Base-by-base conservation (phyloP, 2,113 vertebrate genomes). In the Bubalus kerabau region DNA sequence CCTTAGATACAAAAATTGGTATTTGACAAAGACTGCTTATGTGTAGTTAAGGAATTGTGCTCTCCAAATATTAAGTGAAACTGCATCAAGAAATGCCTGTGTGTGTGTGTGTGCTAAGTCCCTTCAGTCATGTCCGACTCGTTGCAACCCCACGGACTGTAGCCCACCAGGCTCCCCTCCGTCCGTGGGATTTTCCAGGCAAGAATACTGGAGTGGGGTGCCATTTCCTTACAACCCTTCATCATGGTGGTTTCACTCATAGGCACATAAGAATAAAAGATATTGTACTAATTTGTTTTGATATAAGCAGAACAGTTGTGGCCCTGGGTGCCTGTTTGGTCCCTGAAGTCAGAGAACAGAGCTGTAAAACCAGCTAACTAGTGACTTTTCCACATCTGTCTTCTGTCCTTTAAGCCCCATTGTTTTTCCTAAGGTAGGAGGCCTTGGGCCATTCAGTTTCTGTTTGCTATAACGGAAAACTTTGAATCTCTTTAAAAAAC, bases 291-390 rank as follows among this genome's bases (percentile, higher is more conserved):
- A 84, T 48, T 87, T 62, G 23, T 95, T 91, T 91, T 90, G 21
- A 74, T 86, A 15, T 74, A 90, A 64, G 32, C 88, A 74, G 64
- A 92, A 91, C 36, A 88, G 1, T 50, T 91, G 43, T 97, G 76
- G 64, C 36, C 46, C 7, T 84, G 2, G 30, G 8, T 62, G 48
- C 83, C 54, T n/a, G 11, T 78, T 67, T 88, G 40, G 54, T 84
- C 89, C 85, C 64, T 94, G 95, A 60, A 81, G 84, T 95, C 54
- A 76, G 62, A 93, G 46, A 91, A 85, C 43, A 87, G 74, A 93
- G 10, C 71, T 95, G 3, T 96, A 71, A 91, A 74, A 40, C 46
- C 74, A 94, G 81, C 30, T 59, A 57, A 43, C 43, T 60, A 46
- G 56, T 85, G 81, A 30, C 62, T 96, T 94, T 78, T 46, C 28